Percentiles rank a stretch among this genome's conserved stretches.
phyloP scores from a whole-genome alignment of 2,797 vertebrate genomes.

The Muscicapa comitata region DNA sequence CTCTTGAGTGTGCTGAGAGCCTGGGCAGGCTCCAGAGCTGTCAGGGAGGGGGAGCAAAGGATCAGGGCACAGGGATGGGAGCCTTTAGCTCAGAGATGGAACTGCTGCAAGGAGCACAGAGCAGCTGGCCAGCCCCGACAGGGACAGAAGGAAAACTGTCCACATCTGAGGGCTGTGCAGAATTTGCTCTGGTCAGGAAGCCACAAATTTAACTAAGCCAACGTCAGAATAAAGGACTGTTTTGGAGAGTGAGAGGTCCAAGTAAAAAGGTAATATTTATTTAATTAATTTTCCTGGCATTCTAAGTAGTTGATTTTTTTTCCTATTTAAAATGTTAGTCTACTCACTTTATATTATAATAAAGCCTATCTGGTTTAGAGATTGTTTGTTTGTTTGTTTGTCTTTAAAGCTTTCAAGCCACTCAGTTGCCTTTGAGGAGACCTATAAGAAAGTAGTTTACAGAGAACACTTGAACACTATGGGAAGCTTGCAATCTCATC shows the following conservation, averaged over 20 bases:
- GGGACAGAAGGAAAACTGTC: neutral
- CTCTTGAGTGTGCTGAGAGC: neutral
- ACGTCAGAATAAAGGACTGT: neutral
- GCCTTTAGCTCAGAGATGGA: neutral
- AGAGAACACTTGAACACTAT: neutral
- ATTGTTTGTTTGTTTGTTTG: neutral
- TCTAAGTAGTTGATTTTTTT: neutral
- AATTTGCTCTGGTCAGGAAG: neutral
- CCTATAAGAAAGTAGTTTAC: neutral
- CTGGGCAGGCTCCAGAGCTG: neutral
- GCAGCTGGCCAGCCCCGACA: neutral
- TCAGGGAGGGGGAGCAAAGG: neutral
- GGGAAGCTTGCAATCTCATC: neutral
- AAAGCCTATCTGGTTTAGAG: neutral
- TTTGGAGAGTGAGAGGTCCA: neutral
- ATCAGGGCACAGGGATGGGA: neutral
- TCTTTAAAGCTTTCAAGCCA: neutral
- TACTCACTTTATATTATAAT: neutral
- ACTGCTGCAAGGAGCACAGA: neutral
- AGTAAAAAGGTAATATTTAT: neutral
- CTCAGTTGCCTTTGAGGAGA: neutral
- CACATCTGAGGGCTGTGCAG: neutral
- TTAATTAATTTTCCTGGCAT: neutral
- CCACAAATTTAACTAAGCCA: neutral
- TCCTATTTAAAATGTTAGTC: neutral